Evolutionary conservation across 2,888 invertebrate genomes (phyloP).

Genomic region (Lingula anatina): DNA sequence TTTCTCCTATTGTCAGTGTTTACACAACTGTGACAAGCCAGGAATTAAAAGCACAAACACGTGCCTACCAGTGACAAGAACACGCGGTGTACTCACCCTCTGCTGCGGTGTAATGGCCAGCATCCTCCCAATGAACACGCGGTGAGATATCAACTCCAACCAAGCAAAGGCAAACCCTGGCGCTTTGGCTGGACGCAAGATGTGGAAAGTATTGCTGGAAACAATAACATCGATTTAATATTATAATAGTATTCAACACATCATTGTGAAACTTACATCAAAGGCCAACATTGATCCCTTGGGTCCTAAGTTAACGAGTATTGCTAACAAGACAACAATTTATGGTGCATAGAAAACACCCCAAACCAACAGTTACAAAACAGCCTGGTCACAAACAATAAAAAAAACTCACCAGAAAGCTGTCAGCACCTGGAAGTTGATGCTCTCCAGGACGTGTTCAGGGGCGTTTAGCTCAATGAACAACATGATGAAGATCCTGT

Average conservation of each 20-base stretch:
- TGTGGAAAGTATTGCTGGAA: conserved; percentile 76
- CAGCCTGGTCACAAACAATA: no score
- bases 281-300: no score
- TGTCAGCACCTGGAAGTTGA: conserved; percentile 83
- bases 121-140: conserved; percentile 90
- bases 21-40: no score
- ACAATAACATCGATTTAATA: conserved; percentile 4
- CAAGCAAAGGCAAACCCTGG: conserved; percentile 98
- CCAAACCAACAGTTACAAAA: no score
- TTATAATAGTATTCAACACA: no score
- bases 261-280: no score
- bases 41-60: no score
- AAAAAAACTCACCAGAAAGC: conserved; percentile 78
- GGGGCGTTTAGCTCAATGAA: conserved; percentile 94
- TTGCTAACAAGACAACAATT: no score
- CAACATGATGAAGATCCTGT: conserved; percentile 91
- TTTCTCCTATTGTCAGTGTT: no score
- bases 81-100: conserved; percentile 65
- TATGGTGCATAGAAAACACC: no score
- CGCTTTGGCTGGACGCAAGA: conserved; percentile 84
- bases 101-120: conserved; percentile 71
- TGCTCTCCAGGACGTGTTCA: conserved; percentile 77
- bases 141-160: conserved; percentile 95
- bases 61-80: no score
- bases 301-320: no score